Percentiles rank a stretch among this genome's conserved stretches.
Evolutionary conservation across 2,113 vertebrate species (phyloP).

Genomic region (Conger conger): DNA sequence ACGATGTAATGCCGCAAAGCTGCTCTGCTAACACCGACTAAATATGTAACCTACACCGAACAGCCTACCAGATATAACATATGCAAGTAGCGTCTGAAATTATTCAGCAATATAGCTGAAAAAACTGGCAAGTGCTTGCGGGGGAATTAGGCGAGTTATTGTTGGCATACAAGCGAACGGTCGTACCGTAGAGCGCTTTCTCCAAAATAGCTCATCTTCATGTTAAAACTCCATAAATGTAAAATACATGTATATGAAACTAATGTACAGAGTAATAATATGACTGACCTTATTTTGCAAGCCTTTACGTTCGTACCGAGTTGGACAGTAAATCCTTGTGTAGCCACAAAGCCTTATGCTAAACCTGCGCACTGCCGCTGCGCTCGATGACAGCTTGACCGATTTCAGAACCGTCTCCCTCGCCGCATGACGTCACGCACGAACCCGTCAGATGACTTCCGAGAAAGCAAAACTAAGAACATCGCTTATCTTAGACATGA

Average conservation of each 20-base stretch:
- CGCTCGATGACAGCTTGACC: neutral
- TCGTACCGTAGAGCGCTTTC: neutral
- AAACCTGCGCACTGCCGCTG: neutral
- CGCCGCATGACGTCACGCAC: constrained; percentile 39
- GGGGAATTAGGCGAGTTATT: neutral
- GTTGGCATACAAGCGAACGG: neutral
- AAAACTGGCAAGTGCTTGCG: neutral
- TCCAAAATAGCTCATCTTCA: neutral
- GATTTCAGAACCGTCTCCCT: neutral
- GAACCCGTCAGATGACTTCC: constrained; percentile 40
- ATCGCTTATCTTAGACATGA: too few species aligned
- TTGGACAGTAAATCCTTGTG: neutral
- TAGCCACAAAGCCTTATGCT: too few species aligned
- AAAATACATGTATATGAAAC: too few species aligned
- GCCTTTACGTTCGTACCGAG: neutral
- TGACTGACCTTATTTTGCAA: neutral
- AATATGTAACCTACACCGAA: neutral
- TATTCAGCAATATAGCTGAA: neutral
- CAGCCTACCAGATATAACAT: neutral
- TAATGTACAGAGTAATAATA: neutral
- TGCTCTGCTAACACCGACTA: too few species aligned
- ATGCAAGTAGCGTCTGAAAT: neutral
- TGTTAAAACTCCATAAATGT: too few species aligned
- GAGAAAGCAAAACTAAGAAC: constrained; percentile 20
- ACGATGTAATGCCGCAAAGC: neutral